Base-by-base conservation (phyloP, 1,140 invertebrate genomes). In the Parapsyche elsis region DNA sequence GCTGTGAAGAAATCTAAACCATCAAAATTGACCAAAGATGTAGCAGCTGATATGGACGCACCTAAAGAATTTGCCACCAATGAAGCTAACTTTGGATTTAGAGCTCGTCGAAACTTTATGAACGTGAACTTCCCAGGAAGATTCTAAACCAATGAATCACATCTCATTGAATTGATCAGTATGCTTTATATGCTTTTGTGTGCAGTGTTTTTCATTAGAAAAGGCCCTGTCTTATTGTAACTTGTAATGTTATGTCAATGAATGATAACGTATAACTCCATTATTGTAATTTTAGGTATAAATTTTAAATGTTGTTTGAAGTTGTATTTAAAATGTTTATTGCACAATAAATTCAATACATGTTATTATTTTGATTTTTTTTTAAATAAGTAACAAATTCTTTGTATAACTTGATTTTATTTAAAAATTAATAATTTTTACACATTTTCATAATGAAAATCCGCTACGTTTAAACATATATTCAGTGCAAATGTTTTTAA, bases 1-100 rank as follows among this genome's bases (percentile, higher is more conserved):
- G 89, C 88, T 64, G 61, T 80, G 7, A 80, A 77, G 46, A 81
- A 80, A 59, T 44, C 61, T 24, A 81, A 80, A 7, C 30, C 19
- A 9, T 26, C 64, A 2, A 83, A 83, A 57, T 81, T 80, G 44
- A 14, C 16, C 7, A 83, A 83, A 75, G 46, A 76, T 14, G 59
- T 71, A 0, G n/a, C n/a, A 4, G 7, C 67, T 30, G 82, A 81
- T 64, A 19, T 71, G 30, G 46, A 64, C 5, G 44, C 16, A 9
- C 49, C 59, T 0, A 67, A 64, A 2, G 74, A 76, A 26, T 44
- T 49, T 10, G 71, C 16, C 24, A 74, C 78, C 21, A 78, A 64
- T 53, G 46, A 57, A 12, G 57, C n/a, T 9, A 80, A 84, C 38
- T 78, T 73, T 71, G 83, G 81, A 12, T 84, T 83, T 49, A 81